Base-by-base conservation (phyloP, 2,888 invertebrate genomes). In the Eupithecia abbreviata region DNA sequence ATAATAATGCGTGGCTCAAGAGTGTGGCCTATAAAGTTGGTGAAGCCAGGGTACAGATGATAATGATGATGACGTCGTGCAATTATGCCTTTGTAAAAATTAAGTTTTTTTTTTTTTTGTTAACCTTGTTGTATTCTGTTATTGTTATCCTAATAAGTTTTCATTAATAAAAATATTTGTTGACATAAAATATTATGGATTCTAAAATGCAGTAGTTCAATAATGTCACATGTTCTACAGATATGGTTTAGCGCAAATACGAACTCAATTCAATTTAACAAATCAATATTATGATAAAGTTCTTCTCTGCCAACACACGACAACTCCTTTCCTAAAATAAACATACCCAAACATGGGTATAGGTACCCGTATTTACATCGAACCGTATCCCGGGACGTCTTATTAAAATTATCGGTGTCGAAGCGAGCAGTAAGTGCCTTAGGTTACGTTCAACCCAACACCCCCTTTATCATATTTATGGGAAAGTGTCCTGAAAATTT, bases 391-490 rank as follows among this genome's bases (percentile, higher is more conserved):
- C 76, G 78, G 80, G 75, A 82, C 79, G 80, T 82, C 82, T 79
- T 83, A 82, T 82, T 81, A 84, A 82, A 85, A 82, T 85, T 86
- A 86, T 84, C 83, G 79, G 82, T 81, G 82, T 85, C 84, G 83
- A 82, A 82, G 82, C 83, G 84, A 82, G 81, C 81, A 83, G 84
- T 83, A 84, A 83, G 82, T 82, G 84, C 82, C 81, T 82, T 80
- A 83, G 83, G 82, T 82, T 83, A 82, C 80, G 82, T 78, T 81
- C 80, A 82, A 81, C 80, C 83, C 79, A 81, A 81, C 82, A 81
- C 82, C 84, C 81, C 82, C 83, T 84, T 87, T 88, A 88, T 88
- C 85, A 86, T 86, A 85, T 87, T 87, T 88, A 88, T 87, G 85
- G 85, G 84, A 82, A 66, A 84, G 85, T 87, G 83, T 86, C 83